Percentiles rank a stretch among this genome's conserved stretches.
Conservation (phyloP, 2,797 vertebrate genomes). For the Schizothorax lantsangensis region DNA sequence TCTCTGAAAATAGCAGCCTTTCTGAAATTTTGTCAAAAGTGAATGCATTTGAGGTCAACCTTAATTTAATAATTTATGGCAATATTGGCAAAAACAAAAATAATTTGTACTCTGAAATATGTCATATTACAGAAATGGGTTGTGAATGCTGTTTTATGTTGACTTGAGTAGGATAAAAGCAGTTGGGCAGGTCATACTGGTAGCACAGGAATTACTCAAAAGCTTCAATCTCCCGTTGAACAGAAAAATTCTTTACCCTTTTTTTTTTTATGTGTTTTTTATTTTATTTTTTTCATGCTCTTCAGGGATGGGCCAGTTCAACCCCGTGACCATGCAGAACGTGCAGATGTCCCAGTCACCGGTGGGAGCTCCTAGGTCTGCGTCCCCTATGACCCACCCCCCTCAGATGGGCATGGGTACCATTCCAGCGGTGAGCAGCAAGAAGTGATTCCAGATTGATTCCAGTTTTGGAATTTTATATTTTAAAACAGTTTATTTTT, state of each 20-base stretch:
- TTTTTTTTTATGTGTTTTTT: not conserved
- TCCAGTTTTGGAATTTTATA: not conserved
- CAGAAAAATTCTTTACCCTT: not conserved
- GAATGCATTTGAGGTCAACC: too few species aligned
- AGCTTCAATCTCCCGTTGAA: not conserved
- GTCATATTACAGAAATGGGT: too few species aligned
- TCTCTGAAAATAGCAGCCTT: not conserved
- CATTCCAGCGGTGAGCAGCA: conserved; percentile 84
- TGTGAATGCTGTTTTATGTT: not conserved
- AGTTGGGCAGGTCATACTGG: conserved; percentile 9
- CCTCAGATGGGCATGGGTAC: conserved; percentile 93
- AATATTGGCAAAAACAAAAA: not conserved
- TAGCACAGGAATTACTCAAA: conserved; percentile 6
- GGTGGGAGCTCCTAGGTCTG: conserved; percentile 86
- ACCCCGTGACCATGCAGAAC: conserved; percentile 90
- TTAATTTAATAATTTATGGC: not conserved
- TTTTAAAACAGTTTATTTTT: not conserved
- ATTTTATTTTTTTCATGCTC: not conserved
- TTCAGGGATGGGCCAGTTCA: conserved; percentile 93
- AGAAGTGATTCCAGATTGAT: not conserved
- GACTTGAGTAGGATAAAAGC: not conserved
- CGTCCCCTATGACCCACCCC: conserved; percentile 93
- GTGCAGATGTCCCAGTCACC: conserved; percentile 89
- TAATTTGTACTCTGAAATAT: not conserved
- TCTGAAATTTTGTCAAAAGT: not conserved